Evolutionary conservation across 2,797 vertebrate species (phyloP), one percentile per base, ranked within the genome.

Genomic region (Esox lucius): DNA sequence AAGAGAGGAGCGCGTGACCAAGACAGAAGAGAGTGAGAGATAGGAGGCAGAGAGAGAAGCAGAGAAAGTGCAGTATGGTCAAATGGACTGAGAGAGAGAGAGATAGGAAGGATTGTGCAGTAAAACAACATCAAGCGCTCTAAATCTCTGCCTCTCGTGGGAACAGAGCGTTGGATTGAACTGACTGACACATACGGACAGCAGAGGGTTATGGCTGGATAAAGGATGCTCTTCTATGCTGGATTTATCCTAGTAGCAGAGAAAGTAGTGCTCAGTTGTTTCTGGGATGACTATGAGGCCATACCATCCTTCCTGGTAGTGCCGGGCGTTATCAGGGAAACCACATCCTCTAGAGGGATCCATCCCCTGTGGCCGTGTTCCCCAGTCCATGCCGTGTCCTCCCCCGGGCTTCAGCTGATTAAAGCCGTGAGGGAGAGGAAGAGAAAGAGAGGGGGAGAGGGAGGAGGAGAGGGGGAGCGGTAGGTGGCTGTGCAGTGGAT

Each of bases 251-350:
- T 76, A 80, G 80, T 65, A 33, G 28, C 78, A 70, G 74, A 22
- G 85, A 78, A 76, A 75, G 75, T 24, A 48, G 77, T 84, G 77
- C 46, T 51, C n/a, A 16, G 46, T 73, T 85, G 67, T 73, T 75
- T 73, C 68, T 84, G 75, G 79, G 81, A 78, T 13, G 35, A 75
- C 81, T 81, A 64, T 68, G 80, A 62, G 71, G 82, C 75, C 83
- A 81, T 83, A 82, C 78, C 78, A 88, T 87, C 31, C 88, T 90
- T 90, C 87, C 76, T 76, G 84, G 83, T 81, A 78, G 82, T 62
- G 71, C 77, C 69, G 77, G 71, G 70, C 82, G 82, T 89, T 87
- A 88, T 88, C 84, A 86, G 71, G 49, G 16, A 67, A 80, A 83
- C 84, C 77, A 77, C 51, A 78, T 76, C 24, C 6, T 71, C 78